Percentiles rank a stretch among this genome's conserved stretches.
These are phyloP conservation scores for Leucophenga maculata DNA, from an alignment of 2,888 invertebrate species.

Conservation along the genomic window DNA sequence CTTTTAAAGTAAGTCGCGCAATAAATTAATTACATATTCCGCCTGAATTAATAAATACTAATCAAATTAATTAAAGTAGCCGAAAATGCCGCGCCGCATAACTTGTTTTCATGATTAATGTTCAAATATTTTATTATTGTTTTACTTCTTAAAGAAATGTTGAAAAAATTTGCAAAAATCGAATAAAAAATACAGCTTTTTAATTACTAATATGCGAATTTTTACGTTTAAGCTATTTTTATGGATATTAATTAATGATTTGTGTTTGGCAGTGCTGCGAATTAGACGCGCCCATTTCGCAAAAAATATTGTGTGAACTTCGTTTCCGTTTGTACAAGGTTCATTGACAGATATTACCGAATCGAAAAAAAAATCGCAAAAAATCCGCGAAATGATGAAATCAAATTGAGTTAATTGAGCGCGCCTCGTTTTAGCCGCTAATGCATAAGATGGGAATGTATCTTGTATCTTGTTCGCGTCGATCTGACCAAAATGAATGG, in stretches of 20 bases:
- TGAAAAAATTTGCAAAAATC: neutral
- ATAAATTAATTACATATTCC: slow-evolving; percentile 61
- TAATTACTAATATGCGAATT: neutral
- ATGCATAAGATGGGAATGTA: slow-evolving; percentile 42
- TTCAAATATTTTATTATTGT: slow-evolving; percentile 1
- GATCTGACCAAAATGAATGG: slow-evolving; percentile 51
- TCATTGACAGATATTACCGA: neutral
- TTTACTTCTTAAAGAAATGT: neutral
- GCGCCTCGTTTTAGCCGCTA: slow-evolving; percentile 34
- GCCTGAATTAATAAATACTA: slow-evolving; percentile 47
- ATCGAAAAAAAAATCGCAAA: neutral
- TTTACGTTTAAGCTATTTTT: neutral
- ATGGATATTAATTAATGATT: slow-evolving; percentile 5
- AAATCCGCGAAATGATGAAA: neutral
- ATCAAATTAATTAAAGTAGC: slow-evolving; percentile 61
- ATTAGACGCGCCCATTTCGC: neutral
- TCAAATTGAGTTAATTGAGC: slow-evolving; percentile 11
- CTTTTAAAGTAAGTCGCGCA: too few species aligned
- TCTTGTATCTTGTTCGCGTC: neutral
- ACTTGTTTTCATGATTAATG: slow-evolving; percentile 22
- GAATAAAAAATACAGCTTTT: neutral
- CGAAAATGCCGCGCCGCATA: slow-evolving; percentile 25
- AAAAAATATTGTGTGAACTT: neutral
- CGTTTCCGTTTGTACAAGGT: neutral
- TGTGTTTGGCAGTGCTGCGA: too few species aligned